These are phyloP conservation scores for Ornithoptera priamus DNA, from an alignment of 2,888 invertebrate genomes.

Conservation along the genomic window DNA sequence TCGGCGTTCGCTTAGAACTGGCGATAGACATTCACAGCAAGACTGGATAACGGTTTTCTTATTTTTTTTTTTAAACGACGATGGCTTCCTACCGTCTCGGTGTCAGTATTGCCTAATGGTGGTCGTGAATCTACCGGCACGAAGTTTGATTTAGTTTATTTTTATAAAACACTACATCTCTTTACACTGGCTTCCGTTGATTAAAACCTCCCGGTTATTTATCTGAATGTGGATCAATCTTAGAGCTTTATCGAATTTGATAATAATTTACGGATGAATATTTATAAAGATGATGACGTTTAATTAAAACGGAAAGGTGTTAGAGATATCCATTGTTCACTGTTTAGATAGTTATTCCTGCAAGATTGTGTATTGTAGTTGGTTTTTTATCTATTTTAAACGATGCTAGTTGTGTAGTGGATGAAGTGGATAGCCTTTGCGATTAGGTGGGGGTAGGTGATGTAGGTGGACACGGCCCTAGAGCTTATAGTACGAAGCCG, in stretches of 20 bases:
- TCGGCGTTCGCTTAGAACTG: conserved; percentile 50
- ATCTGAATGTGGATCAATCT: conserved; percentile 77
- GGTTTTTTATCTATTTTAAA: conserved; percentile 70
- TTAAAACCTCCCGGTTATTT: conserved; percentile 51
- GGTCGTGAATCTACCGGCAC: conserved; percentile 27
- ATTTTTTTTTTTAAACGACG: conserved; percentile 38
- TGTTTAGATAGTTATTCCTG: conserved; percentile 67
- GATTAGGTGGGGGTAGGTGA: conserved; percentile 53
- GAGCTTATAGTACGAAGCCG: conserved; percentile 70
- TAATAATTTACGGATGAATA: conserved; percentile 77
- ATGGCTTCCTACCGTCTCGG: conserved; percentile 33
- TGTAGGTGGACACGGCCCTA: conserved; percentile 61
- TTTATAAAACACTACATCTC: conserved; percentile 34
- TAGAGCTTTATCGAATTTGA: conserved; percentile 81
- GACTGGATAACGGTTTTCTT: conserved; percentile 49
- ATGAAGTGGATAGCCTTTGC: conserved; percentile 47
- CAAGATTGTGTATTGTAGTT: conserved; percentile 63
- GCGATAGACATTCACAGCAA: conserved; percentile 46
- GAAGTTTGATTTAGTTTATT: conserved; percentile 35
- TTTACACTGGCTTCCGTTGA: conserved; percentile 43
- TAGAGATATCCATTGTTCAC: conserved; percentile 57
- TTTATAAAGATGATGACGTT: conserved; percentile 55
- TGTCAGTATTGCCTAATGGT: conserved; percentile 30
- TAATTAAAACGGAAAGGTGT: conserved; percentile 46
- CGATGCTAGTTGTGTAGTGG: conserved; percentile 70